phyloP scores from a whole-genome alignment of 2,113 vertebrate species.

The Poecile atricapillus region DNA sequence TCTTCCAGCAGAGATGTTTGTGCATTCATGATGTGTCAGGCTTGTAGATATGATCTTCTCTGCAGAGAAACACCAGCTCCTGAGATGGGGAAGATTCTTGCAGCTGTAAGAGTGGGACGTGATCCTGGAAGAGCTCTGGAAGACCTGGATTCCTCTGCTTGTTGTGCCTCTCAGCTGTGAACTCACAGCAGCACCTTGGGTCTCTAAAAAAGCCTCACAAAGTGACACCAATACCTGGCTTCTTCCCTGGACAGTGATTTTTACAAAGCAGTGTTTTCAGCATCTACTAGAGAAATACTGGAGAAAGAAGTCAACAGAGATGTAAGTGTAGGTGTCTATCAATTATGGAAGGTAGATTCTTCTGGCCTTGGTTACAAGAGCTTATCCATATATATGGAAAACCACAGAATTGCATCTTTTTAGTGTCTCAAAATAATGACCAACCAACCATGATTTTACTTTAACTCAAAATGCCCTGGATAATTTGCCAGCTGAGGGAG shows the following conservation, averaged over 20 bases:
- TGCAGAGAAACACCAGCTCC: background rate
- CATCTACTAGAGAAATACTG: background rate
- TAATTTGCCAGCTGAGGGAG: background rate
- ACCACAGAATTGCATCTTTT: background rate
- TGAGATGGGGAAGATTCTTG: background rate
- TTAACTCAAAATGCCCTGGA: background rate
- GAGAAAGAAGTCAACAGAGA: background rate
- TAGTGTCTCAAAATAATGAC: background rate
- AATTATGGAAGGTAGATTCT: background rate
- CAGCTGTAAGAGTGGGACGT: fast-evolving
- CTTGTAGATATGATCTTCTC: background rate
- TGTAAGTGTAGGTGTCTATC: background rate
- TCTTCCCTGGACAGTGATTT: background rate
- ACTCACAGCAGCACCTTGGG: background rate
- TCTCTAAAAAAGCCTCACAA: background rate
- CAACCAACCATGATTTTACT: background rate
- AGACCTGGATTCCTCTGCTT: background rate
- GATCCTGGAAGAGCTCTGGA: background rate
- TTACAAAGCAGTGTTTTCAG: background rate
- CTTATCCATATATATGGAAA: background rate
- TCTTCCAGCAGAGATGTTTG: background rate
- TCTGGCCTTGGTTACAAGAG: background rate
- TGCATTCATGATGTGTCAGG: background rate
- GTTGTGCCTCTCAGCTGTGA: background rate
- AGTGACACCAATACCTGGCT: background rate